Conservation (phyloP, 2,888 invertebrate species). For the Plebejus anna region DNA sequence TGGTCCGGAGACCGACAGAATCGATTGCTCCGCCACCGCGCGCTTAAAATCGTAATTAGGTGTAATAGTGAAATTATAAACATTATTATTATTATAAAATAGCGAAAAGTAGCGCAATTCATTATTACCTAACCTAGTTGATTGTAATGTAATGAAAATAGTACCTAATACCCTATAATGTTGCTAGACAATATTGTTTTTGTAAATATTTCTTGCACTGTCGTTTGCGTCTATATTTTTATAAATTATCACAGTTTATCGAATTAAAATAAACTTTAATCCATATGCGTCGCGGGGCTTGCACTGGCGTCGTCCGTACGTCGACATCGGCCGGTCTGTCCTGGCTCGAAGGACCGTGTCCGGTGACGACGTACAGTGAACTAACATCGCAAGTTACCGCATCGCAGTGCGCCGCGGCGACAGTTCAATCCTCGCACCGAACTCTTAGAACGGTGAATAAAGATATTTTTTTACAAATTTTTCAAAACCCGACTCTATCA, state of each 20-base stretch:
- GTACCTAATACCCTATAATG: constrained; percentile 68
- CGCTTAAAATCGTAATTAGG: constrained; percentile 61
- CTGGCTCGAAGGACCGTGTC: background rate
- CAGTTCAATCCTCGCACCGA: constrained; percentile 14
- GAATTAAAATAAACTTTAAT: constrained; percentile 33
- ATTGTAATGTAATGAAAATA: constrained; percentile 60
- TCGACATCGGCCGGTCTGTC: background rate
- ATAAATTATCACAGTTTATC: constrained; percentile 46
- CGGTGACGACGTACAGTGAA: background rate
- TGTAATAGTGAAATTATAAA: constrained; percentile 68
- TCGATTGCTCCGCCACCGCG: constrained; percentile 34
- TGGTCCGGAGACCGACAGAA: constrained; percentile 47
- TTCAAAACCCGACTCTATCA: constrained; percentile 43
- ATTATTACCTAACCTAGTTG: constrained; percentile 69
- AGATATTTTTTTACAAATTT: constrained; percentile 64
- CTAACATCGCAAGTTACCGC: background rate
- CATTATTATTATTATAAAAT: constrained; percentile 48
- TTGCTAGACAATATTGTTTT: constrained; percentile 75
- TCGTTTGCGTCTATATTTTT: constrained; percentile 53
- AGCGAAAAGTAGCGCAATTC: constrained; percentile 75
- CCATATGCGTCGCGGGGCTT: constrained; percentile 23
- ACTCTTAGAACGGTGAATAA: constrained; percentile 52
- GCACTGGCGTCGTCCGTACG: background rate
- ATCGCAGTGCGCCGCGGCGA: background rate
- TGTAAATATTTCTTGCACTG: constrained; percentile 63